Evolutionary conservation across 1,140 invertebrate genomes (phyloP).

Genomic region (Panulirus ornatus): DNA sequence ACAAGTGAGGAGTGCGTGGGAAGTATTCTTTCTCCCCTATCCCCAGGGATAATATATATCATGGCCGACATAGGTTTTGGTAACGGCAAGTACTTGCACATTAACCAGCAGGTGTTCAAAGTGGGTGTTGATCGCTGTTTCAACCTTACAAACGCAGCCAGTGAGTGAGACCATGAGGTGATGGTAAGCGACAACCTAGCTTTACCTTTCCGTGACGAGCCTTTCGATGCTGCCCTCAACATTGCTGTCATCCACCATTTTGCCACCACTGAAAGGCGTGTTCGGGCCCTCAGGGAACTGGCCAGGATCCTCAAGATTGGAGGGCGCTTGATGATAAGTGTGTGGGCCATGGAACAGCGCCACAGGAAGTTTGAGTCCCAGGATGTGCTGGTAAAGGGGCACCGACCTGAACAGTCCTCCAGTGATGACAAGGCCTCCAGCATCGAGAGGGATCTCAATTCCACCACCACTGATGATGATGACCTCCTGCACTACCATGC

Average conservation of each 20-base stretch:
- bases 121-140: constrained; percentile 92
- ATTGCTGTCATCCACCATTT: constrained; percentile 96
- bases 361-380: constrained; percentile 93
- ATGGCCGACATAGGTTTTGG: constrained; percentile 87
- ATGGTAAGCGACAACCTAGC: constrained; percentile 92
- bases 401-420: constrained; percentile 83
- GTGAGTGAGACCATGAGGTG: constrained; percentile 80
- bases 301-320: constrained; percentile 92
- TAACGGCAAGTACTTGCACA: constrained; percentile 93
- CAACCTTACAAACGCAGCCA: constrained; percentile 87
- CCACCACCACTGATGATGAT: constrained; percentile 81
- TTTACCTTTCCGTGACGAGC: constrained; percentile 93
- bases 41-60: no score
- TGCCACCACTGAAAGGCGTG: constrained; percentile 92
- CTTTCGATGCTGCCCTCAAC: constrained; percentile 95
- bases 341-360: constrained; percentile 97
- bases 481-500: constrained; percentile 84
- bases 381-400: constrained; percentile 97
- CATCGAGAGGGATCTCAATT: constrained; percentile 82
- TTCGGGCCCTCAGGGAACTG: constrained; percentile 91
- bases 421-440: constrained; percentile 82
- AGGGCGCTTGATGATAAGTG: constrained; percentile 93
- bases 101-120: constrained; percentile 91
- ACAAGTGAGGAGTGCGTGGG: no score
- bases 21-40: no score